These are phyloP conservation scores for Muntiacus muntjak DNA, from an alignment of 2,113 vertebrate species.

Conservation along the genomic window DNA sequence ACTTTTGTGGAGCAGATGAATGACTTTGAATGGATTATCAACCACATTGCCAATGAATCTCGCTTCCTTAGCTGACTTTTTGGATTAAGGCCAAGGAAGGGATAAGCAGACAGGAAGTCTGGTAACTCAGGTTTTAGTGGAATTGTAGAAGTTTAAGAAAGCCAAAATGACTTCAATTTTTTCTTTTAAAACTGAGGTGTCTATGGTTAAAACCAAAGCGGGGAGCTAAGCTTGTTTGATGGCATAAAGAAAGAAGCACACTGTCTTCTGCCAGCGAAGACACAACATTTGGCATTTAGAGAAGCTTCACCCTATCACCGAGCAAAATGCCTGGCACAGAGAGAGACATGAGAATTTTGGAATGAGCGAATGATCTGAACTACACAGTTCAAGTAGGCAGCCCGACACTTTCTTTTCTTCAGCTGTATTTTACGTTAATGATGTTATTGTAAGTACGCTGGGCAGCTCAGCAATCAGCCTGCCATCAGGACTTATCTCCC, in stretches of 20 bases:
- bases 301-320: background rate
- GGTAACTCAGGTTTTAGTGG: background rate
- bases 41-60: background rate
- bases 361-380: background rate
- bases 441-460: background rate
- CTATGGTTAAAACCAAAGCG: background rate
- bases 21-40: background rate
- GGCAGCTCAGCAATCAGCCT: background rate
- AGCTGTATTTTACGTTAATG: background rate
- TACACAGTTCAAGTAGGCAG: background rate
- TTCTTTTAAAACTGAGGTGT: background rate
- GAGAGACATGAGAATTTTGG: background rate
- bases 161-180: background rate
- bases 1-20: background rate
- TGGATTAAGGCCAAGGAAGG: background rate
- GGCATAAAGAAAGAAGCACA: background rate
- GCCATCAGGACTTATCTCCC: background rate
- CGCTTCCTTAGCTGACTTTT: background rate
- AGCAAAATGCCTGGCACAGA: background rate
- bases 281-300: background rate
- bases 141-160: constrained; percentile 32
- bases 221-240: background rate
- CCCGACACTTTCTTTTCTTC: background rate
- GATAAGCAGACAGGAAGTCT: constrained; percentile 13
- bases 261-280: background rate